Conservation (phyloP, 2,797 vertebrate species). For the Falco cherrug region DNA sequence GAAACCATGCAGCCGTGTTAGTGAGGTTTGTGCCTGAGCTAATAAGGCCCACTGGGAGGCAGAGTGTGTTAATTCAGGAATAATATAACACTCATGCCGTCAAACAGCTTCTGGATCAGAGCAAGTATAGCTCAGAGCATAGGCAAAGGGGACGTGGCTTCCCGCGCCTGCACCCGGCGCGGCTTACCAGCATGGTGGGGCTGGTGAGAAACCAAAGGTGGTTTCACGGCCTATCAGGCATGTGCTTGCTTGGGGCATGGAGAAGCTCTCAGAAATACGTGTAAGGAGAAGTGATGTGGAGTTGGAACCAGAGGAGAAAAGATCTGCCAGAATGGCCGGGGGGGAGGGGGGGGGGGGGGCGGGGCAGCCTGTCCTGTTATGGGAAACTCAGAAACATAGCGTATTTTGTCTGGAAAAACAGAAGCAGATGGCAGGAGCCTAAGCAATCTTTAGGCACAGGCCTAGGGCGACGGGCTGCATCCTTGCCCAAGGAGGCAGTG, state of each 20-base stretch:
- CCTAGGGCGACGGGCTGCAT: neutral
- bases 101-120: slow-evolving; percentile 58
- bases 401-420: slow-evolving; percentile 22
- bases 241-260: neutral
- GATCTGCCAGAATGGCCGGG: slow-evolving; percentile 28
- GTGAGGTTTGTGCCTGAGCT: slow-evolving; percentile 44
- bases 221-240: neutral
- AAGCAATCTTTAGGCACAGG: neutral
- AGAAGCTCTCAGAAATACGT: neutral
- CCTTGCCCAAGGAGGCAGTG: neutral
- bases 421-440: slow-evolving; percentile 38
- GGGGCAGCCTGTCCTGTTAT: neutral
- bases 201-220: neutral
- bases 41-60: slow-evolving; percentile 63
- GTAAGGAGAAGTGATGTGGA: neutral
- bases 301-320: neutral
- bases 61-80: slow-evolving; percentile 53
- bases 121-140: neutral
- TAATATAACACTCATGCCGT: neutral
- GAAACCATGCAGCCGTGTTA: slow-evolving; percentile 39
- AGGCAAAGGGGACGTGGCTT: neutral
- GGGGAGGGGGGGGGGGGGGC: neutral
- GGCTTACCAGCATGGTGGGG: neutral
- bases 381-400: neutral
- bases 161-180: rapidly evolving